A percentile compares a stretch with the other conserved stretches of the same genome.
These are phyloP conservation scores for Paracanthobrama guichenoti DNA, from an alignment of 2,113 vertebrate genomes.

Conservation along the genomic window DNA sequence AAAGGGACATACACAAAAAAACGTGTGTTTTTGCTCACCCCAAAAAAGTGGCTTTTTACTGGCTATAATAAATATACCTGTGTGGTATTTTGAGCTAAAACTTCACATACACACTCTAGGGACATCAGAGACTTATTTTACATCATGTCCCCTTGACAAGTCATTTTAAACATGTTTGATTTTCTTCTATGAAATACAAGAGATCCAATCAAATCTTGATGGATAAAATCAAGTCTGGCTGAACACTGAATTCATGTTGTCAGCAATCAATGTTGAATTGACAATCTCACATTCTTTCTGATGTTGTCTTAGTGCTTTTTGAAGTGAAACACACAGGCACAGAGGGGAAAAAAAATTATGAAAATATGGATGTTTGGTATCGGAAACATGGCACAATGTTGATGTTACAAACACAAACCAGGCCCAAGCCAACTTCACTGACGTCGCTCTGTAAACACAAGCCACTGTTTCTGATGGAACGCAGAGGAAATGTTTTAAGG, in stretches of 20 bases:
- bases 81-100: too few species aligned
- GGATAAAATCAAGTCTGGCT: background rate
- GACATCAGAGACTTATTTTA: too few species aligned
- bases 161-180: background rate
- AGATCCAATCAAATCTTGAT: background rate
- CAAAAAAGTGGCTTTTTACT: too few species aligned
- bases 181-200: background rate
- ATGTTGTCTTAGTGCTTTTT: background rate
- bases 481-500: constrained; percentile 72
- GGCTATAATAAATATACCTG: too few species aligned
- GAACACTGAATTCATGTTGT: background rate
- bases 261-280: background rate
- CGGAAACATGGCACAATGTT: background rate
- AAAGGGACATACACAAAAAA: too few species aligned
- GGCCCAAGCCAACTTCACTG: background rate
- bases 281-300: background rate
- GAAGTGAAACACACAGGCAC: background rate
- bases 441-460: constrained; percentile 59
- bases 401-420: background rate
- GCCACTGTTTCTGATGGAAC: constrained; percentile 25
- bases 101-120: too few species aligned
- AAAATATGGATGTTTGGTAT: background rate
- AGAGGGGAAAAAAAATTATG: background rate
- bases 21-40: too few species aligned
- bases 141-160: background rate